Evolutionary conservation across 2,113 vertebrate species (phyloP).

Genomic region (Cololabis saira): DNA sequence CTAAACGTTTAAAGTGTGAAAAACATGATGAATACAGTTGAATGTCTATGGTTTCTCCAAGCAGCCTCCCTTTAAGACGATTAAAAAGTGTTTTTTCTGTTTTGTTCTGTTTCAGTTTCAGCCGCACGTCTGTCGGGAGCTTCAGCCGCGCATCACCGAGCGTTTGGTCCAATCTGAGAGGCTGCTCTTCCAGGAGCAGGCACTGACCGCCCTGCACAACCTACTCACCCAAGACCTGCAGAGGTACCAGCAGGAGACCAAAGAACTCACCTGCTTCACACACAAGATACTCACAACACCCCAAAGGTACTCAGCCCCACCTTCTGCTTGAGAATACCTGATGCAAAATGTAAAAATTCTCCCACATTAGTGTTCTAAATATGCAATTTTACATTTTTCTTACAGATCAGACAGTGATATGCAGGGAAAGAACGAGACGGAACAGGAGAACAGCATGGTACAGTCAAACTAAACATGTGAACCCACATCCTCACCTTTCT

Average conservation of each 20-base stretch:
- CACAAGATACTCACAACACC: constrained; percentile 7
- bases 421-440: constrained; percentile 68
- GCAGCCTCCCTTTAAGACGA: neutral
- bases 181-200: constrained; percentile 71
- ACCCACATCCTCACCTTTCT: neutral
- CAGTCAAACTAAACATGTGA: neutral
- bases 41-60: too few species aligned
- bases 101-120: constrained; percentile 28
- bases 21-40: too few species aligned
- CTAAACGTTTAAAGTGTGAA: too few species aligned
- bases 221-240: constrained; percentile 74
- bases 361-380: neutral
- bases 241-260: constrained; percentile 63
- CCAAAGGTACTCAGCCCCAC: constrained; percentile 34
- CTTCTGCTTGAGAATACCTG: neutral
- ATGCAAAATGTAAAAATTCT: neutral
- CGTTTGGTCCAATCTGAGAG: constrained; percentile 48
- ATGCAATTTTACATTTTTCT: neutral
- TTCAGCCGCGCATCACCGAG: constrained; percentile 55
- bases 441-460: constrained; percentile 71
- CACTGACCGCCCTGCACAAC: constrained; percentile 65
- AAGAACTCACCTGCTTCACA: constrained; percentile 52
- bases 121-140: constrained; percentile 33
- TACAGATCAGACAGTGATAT: constrained; percentile 54
- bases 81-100: neutral